Evolutionary conservation across 92 coral and sea anemone species (phyloP).

Genomic region (Hydrozoanthus gracilis): DNA sequence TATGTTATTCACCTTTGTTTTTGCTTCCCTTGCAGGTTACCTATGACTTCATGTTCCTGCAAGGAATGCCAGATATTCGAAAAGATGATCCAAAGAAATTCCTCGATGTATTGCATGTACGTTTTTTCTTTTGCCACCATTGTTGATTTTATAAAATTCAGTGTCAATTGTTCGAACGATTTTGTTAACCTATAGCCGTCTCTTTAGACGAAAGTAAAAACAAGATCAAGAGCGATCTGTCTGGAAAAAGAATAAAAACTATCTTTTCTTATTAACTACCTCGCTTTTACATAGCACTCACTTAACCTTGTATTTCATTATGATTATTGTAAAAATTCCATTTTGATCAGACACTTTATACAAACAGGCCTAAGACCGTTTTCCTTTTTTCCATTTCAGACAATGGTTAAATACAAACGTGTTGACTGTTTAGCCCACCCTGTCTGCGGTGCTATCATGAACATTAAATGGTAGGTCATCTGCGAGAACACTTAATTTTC

Average conservation of each 20-base stretch:
- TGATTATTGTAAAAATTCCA: not conserved
- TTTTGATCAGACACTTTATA: too few relatives aligned
- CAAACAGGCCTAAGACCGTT: not conserved
- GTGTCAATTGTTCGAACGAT: not conserved
- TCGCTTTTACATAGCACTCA: too few relatives aligned
- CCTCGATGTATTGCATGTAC: conserved; percentile 80
- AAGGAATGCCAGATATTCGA: conserved; percentile 95
- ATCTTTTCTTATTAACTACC: too few relatives aligned
- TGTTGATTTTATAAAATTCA: too few relatives aligned
- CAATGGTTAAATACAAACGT: conserved; percentile 86
- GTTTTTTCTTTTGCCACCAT: conserved; percentile 3
- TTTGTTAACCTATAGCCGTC: not conserved
- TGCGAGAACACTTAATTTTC: not conserved
- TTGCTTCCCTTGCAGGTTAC: conserved; percentile 62
- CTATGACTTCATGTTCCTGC: conserved; percentile 83
- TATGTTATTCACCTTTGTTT: not conserved
- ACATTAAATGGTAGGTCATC: conserved; percentile 81
- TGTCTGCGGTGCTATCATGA: conserved; percentile 89
- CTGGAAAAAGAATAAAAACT: too few relatives aligned
- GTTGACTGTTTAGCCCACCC: conserved; percentile 85
- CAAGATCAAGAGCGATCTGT: too few relatives aligned
- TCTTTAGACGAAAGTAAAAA: too few relatives aligned
- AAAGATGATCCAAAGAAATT: conserved; percentile 89
- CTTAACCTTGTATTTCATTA: too few relatives aligned
- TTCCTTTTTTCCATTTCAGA: conserved; percentile 38